Base-by-base conservation (phyloP, 53 echinoderm and acorn worm species). In the Temnopleurus reevesii region DNA sequence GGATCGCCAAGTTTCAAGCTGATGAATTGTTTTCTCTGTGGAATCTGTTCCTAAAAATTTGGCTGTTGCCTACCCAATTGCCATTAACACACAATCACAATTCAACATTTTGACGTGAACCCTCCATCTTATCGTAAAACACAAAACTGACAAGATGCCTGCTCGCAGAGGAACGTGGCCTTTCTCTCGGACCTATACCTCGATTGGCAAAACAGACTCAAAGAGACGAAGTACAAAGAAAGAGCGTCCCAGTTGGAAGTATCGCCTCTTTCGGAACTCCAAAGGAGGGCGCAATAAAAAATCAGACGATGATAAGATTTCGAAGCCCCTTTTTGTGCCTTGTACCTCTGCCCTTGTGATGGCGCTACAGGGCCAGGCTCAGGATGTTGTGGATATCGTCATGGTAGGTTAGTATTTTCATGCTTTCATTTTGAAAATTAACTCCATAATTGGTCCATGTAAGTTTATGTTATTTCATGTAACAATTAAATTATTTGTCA, bases 321-420 rank as follows among this genome's bases (percentile, higher is more conserved):
- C 84, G 29, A 71, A 93, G 24, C 97, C 97, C 18, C 91, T 97
- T 12, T 97, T 97, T 83, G 93, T 97, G 91, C 97, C 97, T 38
- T 93, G 93, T 49, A 95, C 95, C 34, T 95, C 95, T 28, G 95
- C 94, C 31, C 92, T 97, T 55, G 97, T 97, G 89, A 97, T 97
- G 94, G 92, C 97, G 10, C 90, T 97, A 53, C 92, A 94, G 71
- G 92, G 84, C 76, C 92, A 95, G 57, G 94, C 95, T 33, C 92
- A 91, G 77, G 93, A 95, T 38, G 94, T 97, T 38, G 97, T 97
- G 79, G 90, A 94, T 90, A 77, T 95, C 86, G 95, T 97, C 86
- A 90, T 94, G 90, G 93, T 97, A 55, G 97, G 97, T 97, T 85
- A 95, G 97, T 97, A 91, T 89, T 51, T 83, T 83, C 55, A 81